phyloP scores from a whole-genome alignment of 2,888 invertebrate species.

The Arrhopalites spinosus region DNA sequence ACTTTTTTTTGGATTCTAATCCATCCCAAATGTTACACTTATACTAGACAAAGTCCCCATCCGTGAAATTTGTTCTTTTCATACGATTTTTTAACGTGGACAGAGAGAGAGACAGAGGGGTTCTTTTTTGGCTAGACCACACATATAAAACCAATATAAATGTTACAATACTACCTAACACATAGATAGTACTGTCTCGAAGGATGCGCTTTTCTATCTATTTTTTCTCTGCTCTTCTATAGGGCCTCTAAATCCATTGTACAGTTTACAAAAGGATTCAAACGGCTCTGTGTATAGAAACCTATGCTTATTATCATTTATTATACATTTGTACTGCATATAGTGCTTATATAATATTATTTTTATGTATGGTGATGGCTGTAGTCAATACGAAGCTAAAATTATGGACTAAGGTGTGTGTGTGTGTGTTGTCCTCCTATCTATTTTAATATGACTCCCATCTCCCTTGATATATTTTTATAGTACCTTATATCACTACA shows the following conservation, averaged over 20 bases:
- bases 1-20: conserved; percentile 16
- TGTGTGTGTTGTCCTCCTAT: too few relatives aligned
- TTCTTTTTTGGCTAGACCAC: conserved; percentile 21
- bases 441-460: too few relatives aligned
- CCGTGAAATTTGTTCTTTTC: conserved; percentile 42
- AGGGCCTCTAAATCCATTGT: conserved; percentile 42
- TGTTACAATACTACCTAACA: not conserved
- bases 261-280: conserved; percentile 43
- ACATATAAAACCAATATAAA: conserved; percentile 30
- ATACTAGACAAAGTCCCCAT: conserved; percentile 7
- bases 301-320: too few relatives aligned
- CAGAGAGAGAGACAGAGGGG: conserved; percentile 6
- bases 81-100: conserved; percentile 38
- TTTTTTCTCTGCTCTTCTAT: not conserved
- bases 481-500: too few relatives aligned
- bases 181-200: not conserved
- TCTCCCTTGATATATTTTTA: too few relatives aligned
- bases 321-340: not conserved
- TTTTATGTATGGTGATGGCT: too few relatives aligned
- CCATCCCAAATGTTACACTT: conserved; percentile 36
- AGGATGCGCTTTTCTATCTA: not conserved
- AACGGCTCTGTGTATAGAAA: conserved; percentile 14
- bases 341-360: too few relatives aligned
- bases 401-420: too few relatives aligned
- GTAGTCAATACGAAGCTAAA: too few relatives aligned